Conservation (phyloP, 2,888 invertebrate genomes). For the Bellardia bayeri region DNA sequence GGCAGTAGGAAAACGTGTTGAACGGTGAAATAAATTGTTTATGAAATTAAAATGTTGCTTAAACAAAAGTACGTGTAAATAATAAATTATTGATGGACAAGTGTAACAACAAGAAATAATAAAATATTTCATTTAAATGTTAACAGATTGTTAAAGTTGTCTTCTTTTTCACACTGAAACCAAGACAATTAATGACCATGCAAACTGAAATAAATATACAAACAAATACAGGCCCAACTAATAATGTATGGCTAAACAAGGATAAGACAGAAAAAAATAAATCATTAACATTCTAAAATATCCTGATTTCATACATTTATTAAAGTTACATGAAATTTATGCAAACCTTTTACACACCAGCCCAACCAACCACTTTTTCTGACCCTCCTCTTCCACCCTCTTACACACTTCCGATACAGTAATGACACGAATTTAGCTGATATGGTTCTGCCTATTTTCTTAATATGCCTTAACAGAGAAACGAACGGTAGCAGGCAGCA, state of each 20-base stretch:
- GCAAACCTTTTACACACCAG: not conserved
- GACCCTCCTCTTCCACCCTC: not conserved
- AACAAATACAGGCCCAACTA: not conserved
- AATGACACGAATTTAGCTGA: conserved; percentile 4
- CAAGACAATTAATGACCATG: conserved; percentile 34
- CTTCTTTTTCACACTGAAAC: not conserved
- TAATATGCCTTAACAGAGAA: not conserved
- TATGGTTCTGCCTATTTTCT: not conserved
- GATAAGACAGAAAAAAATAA: not conserved
- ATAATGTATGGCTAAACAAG: conserved; percentile 5
- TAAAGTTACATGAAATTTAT: not conserved
- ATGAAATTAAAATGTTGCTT: not conserved
- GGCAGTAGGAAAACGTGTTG: not conserved
- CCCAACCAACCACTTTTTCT: not conserved
- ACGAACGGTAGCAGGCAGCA: not conserved
- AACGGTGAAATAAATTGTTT: not conserved
- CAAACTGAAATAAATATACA: not conserved
- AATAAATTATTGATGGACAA: conserved; percentile 7
- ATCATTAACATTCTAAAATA: conserved; percentile 2
- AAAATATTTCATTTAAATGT: conserved; percentile 17
- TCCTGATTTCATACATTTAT: not conserved
- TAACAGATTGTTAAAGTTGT: conserved; percentile 13
- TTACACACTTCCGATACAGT: not conserved
- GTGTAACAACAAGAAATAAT: conserved; percentile 18
- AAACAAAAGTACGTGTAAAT: not conserved